Evolutionary conservation across 2,888 invertebrate genomes (phyloP).

Genomic region (Leucophora obtusa): DNA sequence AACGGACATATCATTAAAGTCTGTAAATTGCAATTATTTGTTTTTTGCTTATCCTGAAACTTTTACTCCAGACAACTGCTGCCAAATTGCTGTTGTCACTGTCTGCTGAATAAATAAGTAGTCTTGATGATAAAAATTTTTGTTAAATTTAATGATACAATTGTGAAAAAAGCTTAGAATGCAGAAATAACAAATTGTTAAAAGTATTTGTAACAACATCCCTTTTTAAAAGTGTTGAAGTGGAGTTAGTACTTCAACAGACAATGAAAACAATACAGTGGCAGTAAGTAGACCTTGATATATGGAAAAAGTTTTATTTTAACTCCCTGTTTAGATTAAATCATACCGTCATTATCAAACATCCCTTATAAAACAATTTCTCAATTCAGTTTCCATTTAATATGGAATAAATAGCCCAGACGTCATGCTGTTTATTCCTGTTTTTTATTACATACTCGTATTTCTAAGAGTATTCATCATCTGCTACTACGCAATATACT

Average conservation of each 20-base stretch:
- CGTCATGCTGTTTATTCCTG: background rate
- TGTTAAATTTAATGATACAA: background rate
- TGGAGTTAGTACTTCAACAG: background rate
- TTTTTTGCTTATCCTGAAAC: background rate
- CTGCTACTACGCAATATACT: background rate
- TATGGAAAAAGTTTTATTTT: background rate
- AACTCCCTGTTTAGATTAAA: background rate
- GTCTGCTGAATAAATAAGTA: background rate
- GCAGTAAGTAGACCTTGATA: background rate
- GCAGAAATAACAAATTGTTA: background rate
- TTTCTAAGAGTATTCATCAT: background rate
- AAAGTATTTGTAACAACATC: conserved; percentile 3
- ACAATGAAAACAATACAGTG: conserved; percentile 3
- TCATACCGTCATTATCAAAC: conserved; percentile 1
- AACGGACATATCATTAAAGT: background rate
- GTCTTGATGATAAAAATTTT: background rate
- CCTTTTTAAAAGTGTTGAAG: background rate
- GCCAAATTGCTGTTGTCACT: background rate
- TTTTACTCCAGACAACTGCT: background rate
- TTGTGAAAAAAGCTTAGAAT: background rate
- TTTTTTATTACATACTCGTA: background rate
- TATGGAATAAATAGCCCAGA: conserved; percentile 1
- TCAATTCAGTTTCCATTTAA: background rate
- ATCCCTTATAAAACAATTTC: background rate
- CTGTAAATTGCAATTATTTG: background rate